Conservation (phyloP, 2,113 vertebrate genomes). For the Chionomys nivalis region DNA sequence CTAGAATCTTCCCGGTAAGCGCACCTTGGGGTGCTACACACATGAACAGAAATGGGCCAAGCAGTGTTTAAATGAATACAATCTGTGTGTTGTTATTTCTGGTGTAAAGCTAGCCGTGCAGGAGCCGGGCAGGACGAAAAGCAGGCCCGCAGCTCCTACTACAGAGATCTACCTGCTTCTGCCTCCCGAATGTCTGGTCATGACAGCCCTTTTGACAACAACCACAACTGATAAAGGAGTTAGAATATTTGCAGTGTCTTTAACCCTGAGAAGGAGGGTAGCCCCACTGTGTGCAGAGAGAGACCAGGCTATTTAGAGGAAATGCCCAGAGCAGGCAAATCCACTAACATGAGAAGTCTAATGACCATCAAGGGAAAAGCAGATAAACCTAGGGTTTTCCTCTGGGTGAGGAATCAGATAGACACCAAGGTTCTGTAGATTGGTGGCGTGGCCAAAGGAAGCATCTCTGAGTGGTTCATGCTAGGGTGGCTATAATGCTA, state of each 20-base stretch:
- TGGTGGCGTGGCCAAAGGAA: accelerated
- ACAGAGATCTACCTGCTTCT: not conserved
- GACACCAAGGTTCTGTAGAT: accelerated
- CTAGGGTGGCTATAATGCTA: accelerated
- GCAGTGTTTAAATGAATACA: too few species aligned
- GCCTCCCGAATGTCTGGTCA: not conserved
- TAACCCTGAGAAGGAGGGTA: not conserved
- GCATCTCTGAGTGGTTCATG: accelerated
- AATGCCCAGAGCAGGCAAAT: not conserved
- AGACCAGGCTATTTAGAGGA: not conserved
- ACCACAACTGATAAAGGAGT: not conserved
- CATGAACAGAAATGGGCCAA: too few species aligned
- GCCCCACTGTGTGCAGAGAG: not conserved
- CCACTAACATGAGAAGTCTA: accelerated
- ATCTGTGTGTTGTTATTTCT: too few species aligned
- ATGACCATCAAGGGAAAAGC: accelerated
- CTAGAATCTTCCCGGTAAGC: too few species aligned
- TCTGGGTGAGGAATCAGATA: not conserved
- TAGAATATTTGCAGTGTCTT: not conserved
- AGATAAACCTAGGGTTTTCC: accelerated
- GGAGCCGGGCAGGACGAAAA: too few species aligned
- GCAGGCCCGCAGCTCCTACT: too few species aligned
- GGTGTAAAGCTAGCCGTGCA: too few species aligned
- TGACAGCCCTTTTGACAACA: not conserved
- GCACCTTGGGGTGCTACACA: too few species aligned